Base-by-base conservation (phyloP, 2,888 invertebrate species). In the Drosophila monieri region DNA sequence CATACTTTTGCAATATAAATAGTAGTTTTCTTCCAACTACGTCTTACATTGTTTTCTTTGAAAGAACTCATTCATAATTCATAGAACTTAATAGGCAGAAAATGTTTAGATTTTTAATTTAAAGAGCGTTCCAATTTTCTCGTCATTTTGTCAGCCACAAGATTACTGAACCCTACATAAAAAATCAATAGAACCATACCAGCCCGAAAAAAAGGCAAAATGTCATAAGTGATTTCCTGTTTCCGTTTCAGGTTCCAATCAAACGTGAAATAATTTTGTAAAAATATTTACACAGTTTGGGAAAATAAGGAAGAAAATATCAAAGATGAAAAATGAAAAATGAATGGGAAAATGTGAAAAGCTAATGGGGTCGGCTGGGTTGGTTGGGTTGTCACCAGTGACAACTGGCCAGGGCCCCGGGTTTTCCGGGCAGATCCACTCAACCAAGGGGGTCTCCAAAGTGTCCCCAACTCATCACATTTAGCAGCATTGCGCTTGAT, bases 211-310 rank as follows among this genome's bases (percentile, higher is more conserved):
- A 52, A 53, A 49, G 55, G 80, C n/a, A 73, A 75, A 87, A 85
- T 85, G 81, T 87, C 88, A 83, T 85, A 83, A 83, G 88, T 83
- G 85, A 85, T 83, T 83, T 83, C 81, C 86, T 32, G 84, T 64
- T 72, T 57, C 85, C 85, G 88, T 67, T 80, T 76, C 73, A 76
- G 66, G 60, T 56, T 76, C 77, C 79, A 77, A 53, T 85, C 88
- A 83, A 75, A 84, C 88, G 88, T 79, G 54, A 83, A 87, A 83
- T 87, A 85, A 83, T 83, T 69, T 83, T 88, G 77, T 65, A 68
- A 85, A 83, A 88, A 83, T 83, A 83, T 83, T 87, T 87, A 81
- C 88, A 76, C 87, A 85, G 49, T 27, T 60, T 59, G 52, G 64
- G 41, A 12, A 23, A 35, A 30, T 51, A 23, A 57, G 51, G 25